These are phyloP conservation scores for sheep (Ovis aries) DNA, from an alignment of 2,113 vertebrate genomes.

Conservation along the genomic window DNA sequence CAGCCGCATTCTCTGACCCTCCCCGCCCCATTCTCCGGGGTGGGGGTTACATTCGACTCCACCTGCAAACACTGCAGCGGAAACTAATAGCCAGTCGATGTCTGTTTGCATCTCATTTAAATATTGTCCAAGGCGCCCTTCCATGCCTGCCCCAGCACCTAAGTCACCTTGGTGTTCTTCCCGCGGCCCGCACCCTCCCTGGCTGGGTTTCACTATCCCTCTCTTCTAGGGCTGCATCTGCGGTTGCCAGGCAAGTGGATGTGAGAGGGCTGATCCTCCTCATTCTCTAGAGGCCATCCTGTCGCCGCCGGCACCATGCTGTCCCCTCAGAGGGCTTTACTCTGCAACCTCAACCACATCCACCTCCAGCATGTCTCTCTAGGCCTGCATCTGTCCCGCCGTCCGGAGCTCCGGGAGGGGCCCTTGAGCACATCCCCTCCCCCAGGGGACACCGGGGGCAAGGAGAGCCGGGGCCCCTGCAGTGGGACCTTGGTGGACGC, in stretches of 20 bases:
- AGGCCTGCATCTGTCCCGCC: slow-evolving; percentile 81
- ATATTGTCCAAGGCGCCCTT: not conserved
- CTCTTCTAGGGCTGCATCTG: slow-evolving; percentile 37
- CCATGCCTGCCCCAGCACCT: not conserved
- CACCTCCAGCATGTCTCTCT: slow-evolving; percentile 85
- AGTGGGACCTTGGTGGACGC: slow-evolving; percentile 83
- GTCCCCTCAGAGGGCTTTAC: slow-evolving; percentile 80
- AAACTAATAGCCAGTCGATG: not conserved
- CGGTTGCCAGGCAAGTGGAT: slow-evolving; percentile 49
- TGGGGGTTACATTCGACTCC: not conserved
- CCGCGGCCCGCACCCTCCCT: slow-evolving; percentile 66
- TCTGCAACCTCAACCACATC: slow-evolving; percentile 86
- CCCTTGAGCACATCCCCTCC: slow-evolving; percentile 65
- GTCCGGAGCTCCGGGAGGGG: slow-evolving; percentile 76
- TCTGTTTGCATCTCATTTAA: slow-evolving; percentile 39
- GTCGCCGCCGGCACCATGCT: slow-evolving; percentile 71
- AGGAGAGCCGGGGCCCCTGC: slow-evolving; percentile 52
- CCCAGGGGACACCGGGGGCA: slow-evolving; percentile 65
- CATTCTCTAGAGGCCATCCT: not conserved
- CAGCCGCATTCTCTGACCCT: slow-evolving; percentile 51
- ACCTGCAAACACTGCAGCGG: slow-evolving; percentile 63
- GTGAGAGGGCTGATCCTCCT: not conserved
- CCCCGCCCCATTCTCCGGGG: slow-evolving; percentile 1
- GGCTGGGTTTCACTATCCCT: slow-evolving; percentile 72
- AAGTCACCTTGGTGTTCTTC: slow-evolving; percentile 79